Percentiles rank a stretch among this genome's conserved stretches.
Evolutionary conservation across 2,888 invertebrate species (phyloP).

Genomic region (Crepidodera aurea): DNA sequence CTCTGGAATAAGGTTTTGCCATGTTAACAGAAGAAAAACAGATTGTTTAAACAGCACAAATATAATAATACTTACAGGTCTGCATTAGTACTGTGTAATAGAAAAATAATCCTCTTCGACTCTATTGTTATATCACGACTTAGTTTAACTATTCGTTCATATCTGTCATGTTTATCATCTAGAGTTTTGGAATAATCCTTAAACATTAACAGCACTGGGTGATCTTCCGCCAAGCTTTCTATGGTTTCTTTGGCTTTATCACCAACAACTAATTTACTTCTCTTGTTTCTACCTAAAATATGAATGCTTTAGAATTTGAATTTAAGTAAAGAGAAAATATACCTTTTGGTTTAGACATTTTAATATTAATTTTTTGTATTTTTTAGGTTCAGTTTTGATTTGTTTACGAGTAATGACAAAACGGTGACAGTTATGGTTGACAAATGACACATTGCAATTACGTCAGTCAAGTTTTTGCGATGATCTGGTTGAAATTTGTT

Average conservation of each 20-base stretch:
- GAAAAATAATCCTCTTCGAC: constrained; percentile 88
- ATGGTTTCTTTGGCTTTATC: constrained; percentile 61
- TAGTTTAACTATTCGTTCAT: constrained; percentile 83
- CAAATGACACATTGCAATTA: too few relatives aligned
- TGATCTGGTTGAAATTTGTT: too few relatives aligned
- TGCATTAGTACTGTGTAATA: constrained; percentile 76
- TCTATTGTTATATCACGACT: constrained; percentile 88
- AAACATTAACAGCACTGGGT: constrained; percentile 69
- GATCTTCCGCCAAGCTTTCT: constrained; percentile 63
- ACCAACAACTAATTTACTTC: constrained; percentile 53
- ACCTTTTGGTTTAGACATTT: constrained; percentile 36
- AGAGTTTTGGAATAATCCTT: constrained; percentile 71
- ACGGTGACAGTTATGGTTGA: too few relatives aligned
- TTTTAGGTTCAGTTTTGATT: neutral
- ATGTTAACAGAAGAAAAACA: neutral
- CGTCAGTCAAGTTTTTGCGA: too few relatives aligned
- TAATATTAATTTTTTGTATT: constrained; percentile 12
- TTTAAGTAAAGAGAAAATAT: neutral
- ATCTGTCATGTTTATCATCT: constrained; percentile 81
- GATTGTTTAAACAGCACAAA: neutral
- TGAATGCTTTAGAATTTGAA: neutral
- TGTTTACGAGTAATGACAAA: neutral
- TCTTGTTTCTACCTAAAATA: constrained; percentile 38
- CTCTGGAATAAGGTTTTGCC: constrained; percentile 61
- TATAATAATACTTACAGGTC: constrained; percentile 53